These are phyloP conservation scores for Linnaemya vulpina DNA, from an alignment of 2,888 invertebrate species.

Conservation along the genomic window DNA sequence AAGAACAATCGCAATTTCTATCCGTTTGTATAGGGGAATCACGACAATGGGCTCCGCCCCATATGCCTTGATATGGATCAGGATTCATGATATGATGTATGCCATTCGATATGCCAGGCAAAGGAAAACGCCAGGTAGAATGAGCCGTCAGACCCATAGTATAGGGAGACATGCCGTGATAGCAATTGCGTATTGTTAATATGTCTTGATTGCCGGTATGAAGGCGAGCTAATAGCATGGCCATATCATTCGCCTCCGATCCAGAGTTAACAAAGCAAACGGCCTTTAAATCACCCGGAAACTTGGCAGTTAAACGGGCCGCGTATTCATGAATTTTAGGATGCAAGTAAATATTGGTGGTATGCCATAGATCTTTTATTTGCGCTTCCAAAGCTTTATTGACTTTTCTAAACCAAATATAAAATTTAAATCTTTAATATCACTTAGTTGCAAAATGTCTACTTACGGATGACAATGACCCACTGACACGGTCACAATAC, in stretches of 20 bases:
- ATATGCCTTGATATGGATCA: constrained; percentile 94
- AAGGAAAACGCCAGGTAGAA: constrained; percentile 90
- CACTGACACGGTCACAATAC: constrained; percentile 98
- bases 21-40: constrained; percentile 92
- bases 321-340: constrained; percentile 96
- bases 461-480: constrained; percentile 99
- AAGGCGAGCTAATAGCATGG: constrained; percentile 92
- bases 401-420: constrained; percentile 87
- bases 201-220: constrained; percentile 94
- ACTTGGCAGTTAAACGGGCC: constrained; percentile 89
- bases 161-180: constrained; percentile 95
- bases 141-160: constrained; percentile 92
- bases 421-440: not conserved
- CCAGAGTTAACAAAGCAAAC: constrained; percentile 98
- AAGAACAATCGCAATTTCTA: constrained; percentile 87
- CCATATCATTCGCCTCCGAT: constrained; percentile 98
- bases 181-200: constrained; percentile 93
- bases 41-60: constrained; percentile 94
- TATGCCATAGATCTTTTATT: constrained; percentile 93
- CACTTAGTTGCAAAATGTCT: not conserved
- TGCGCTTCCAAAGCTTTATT: constrained; percentile 91
- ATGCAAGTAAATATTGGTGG: constrained; percentile 95
- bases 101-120: constrained; percentile 87
- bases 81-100: constrained; percentile 95
- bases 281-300: constrained; percentile 94